A percentile compares a stretch with the other conserved stretches of the same genome.
These are phyloP conservation scores for Mormyrus hasselquistii DNA, from an alignment of 2,797 vertebrate genomes.

Conservation along the genomic window DNA sequence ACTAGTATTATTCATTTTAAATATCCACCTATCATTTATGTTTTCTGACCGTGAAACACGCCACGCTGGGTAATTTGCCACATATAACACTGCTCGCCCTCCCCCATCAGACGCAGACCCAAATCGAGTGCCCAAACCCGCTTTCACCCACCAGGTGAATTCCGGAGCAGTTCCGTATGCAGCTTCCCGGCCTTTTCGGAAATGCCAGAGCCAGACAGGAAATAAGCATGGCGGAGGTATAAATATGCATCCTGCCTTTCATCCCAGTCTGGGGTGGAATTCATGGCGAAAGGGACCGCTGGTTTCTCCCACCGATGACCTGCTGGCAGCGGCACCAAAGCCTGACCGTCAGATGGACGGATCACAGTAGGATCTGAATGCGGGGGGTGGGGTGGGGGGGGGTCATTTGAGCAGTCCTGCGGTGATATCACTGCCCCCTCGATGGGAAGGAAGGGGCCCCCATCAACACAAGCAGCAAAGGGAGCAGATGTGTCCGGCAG, in stretches of 20 bases:
- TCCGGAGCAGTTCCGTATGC: not conserved
- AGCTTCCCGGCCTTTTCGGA: not conserved
- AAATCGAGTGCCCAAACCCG: not conserved
- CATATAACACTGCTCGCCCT: not conserved
- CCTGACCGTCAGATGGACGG: not conserved
- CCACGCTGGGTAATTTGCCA: not conserved
- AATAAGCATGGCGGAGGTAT: not conserved
- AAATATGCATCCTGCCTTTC: conserved; percentile 3
- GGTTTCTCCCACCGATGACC: not conserved
- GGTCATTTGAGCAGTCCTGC: not conserved
- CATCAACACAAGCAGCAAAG: not conserved
- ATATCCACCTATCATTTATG: not conserved
- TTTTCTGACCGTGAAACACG: not conserved
- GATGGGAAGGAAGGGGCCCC: not conserved
- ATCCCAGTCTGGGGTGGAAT: not conserved
- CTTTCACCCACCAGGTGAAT: not conserved
- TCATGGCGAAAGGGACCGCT: no score
- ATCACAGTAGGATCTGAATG: not conserved
- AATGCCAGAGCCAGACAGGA: not conserved
- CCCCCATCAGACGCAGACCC: not conserved
- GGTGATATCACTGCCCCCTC: not conserved
- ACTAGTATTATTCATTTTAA: not conserved
- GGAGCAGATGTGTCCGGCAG: not conserved
- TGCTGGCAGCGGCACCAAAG: not conserved
- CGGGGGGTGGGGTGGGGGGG: not conserved